phyloP scores from a whole-genome alignment of 2,797 vertebrate species.

The Triplophysa bombifrons region DNA sequence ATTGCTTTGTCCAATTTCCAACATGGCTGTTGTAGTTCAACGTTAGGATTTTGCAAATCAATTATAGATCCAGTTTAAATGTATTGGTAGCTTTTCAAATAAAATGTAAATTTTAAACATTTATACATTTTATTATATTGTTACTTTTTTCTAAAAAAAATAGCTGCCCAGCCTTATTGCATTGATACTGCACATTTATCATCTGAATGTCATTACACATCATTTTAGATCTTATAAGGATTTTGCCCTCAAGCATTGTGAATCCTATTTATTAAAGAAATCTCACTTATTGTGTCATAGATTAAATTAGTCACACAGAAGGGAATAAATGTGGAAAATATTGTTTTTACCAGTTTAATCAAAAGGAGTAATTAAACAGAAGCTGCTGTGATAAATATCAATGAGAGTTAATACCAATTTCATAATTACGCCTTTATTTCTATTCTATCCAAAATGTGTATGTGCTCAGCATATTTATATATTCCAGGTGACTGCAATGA shows the following conservation, averaged over 20 bases:
- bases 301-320: conserved; percentile 29
- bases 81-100: not conserved
- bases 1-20: not conserved
- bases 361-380: not conserved
- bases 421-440: not conserved
- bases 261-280: conserved; percentile 12
- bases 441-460: not conserved
- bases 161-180: not conserved
- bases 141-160: not conserved
- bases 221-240: conserved; percentile 8
- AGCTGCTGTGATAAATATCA: not conserved
- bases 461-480: not conserved
- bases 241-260: conserved; percentile 14
- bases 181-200: not conserved
- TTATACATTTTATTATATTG: too few species aligned
- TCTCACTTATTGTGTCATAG: conserved; percentile 5
- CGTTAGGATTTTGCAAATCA: not conserved
- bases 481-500: conserved; percentile 76
- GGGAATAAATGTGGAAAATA: conserved; percentile 36
- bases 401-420: too few species aligned
- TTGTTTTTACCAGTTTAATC: conserved; percentile 17
- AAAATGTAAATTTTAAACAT: not conserved
- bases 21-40: not conserved
- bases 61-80: not conserved
- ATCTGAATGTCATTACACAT: conserved; percentile 15